Evolutionary conservation across 2,888 invertebrate species (phyloP), one percentile per base, ranked within the genome.

Genomic region (Drosophila planitibia): DNA sequence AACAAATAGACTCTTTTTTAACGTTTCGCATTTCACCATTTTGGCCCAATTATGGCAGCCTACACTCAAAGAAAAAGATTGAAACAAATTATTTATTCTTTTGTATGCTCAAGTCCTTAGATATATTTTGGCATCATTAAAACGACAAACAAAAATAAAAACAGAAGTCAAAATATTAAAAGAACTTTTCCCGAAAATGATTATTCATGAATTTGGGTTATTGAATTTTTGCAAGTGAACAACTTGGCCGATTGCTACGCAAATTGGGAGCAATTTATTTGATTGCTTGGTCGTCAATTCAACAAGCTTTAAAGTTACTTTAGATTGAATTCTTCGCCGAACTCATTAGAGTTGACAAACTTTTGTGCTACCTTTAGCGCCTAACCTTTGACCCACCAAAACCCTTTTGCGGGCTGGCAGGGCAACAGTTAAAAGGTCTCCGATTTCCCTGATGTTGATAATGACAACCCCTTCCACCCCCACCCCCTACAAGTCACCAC

Each of bases 361-460:
- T 54, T 62, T 51, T 44, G 7, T n/a, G 49, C 60, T 51, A 49
- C 41, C 47, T 55, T 58, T 64, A 58, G 54, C 55, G 39, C 9
- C 30, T 28, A 35, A 52, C 69, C 51, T 55, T 52, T 64, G 61
- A 58, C 47, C 55, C 65, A 6, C 25, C 49, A 54, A 57, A 71
- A 54, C 79, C 72, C 71, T 70, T 79, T 74, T 49, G 35, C 19
- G 49, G 54, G 7, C 28, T 41, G 33, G 25, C 49, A 57, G 37
- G 68, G 89, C 87, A 84, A 84, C 84, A 89, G 89, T 74, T 84
- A 72, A 62, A 60, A 61, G 19, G 57, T 25, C 37, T 58, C 28
- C 59, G 65, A 55, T 57, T 72, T 57, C 49, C 58, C 59, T 54
- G 59, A 55, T 69, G 69, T 49, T 70, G 63, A 80, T 85, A 58